Evolutionary conservation across 2,797 vertebrate species (phyloP), one percentile per base, ranked within the genome.

Genomic region (Melanotaenia trifasciata): DNA sequence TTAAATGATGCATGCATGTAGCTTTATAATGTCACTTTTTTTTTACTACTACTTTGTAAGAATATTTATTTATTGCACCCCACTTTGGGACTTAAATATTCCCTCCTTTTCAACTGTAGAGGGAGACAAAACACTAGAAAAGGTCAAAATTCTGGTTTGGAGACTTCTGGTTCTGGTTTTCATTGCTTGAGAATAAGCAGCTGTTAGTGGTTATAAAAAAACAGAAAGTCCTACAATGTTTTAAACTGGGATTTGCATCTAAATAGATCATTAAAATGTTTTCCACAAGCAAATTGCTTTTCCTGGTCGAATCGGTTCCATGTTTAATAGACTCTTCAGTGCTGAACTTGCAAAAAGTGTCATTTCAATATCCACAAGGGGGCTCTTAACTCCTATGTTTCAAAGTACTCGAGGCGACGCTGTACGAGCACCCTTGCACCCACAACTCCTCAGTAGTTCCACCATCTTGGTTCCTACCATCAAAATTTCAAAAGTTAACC

Each of bases 391-490:
- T 74, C 81, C 89, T 65, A 53, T 57, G 38, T 88, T 90, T 89
- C 38, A 76, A 54, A 69, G 84, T 54, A 30, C 57, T 40, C 67
- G 63, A 83, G 64, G 62, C 67, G 35, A 68, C 70, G 50, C 84
- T 50, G 81, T 67, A 50, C 86, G 74, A 33, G 73, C 78, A 66
- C 57, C 61, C 40, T 40, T 45, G 13, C 70, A 69, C 74, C 76
- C 69, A 73, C 64, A 75, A 68, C 43, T 80, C 57, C 59, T 80
- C 75, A 65, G 60, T 68, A 22, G 64, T 89, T 90, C 92, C 93
- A 85, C 92, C 93, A 94, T 94, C 86, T 94, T 94, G 87, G 89
- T 91, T 94, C 89, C 90, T 87, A 82, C 82, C 72, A 26, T 81
- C 14, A 58, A 80, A 74, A 86, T 78, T 77, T 81, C 59, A 47